These are phyloP conservation scores for Pseudochromis fuscus DNA, from an alignment of 2,797 vertebrate species.

Conservation along the genomic window DNA sequence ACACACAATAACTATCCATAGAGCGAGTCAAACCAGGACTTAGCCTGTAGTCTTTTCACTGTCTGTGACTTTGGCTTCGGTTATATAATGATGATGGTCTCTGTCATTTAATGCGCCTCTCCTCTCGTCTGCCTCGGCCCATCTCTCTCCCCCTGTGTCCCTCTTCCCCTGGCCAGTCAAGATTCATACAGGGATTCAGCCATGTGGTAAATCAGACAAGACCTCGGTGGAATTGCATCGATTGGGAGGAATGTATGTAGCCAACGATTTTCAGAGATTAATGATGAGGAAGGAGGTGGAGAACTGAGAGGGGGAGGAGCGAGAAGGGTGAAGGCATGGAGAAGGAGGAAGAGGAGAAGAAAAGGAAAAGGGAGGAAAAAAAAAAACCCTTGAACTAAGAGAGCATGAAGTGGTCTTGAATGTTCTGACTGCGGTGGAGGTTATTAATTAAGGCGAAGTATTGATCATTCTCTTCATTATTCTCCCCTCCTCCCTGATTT, in stretches of 20 bases:
- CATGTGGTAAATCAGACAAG: constrained; percentile 83
- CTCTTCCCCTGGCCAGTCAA: constrained; percentile 66
- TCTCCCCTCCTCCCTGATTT: constrained; percentile 61
- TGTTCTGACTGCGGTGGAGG: constrained; percentile 65
- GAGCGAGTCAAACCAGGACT: constrained; percentile 30
- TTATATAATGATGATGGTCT: constrained; percentile 71
- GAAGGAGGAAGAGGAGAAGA: constrained; percentile 50
- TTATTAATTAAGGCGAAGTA: constrained; percentile 80
- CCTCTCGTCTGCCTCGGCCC: constrained; percentile 40
- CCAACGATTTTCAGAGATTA: constrained; percentile 84
- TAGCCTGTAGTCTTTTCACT: constrained; percentile 29
- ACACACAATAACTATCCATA: constrained; percentile 3
- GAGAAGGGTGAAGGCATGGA: constrained; percentile 35
- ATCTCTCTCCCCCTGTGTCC: constrained; percentile 49
- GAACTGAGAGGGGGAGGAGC: constrained; percentile 56
- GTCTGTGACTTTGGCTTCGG: constrained; percentile 54
- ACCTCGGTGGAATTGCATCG: constrained; percentile 82
- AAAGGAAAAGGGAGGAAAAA: background rate
- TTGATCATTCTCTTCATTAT: constrained; percentile 78
- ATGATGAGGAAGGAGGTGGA: constrained; percentile 78
- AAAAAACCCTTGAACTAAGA: constrained; percentile 42
- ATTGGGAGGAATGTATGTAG: constrained; percentile 83
- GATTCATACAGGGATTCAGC: constrained; percentile 80
- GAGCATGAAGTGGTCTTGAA: constrained; percentile 64
- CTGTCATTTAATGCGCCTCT: constrained; percentile 64